phyloP scores from a whole-genome alignment of 2,888 invertebrate genomes.

The Stenodema calcarata region DNA sequence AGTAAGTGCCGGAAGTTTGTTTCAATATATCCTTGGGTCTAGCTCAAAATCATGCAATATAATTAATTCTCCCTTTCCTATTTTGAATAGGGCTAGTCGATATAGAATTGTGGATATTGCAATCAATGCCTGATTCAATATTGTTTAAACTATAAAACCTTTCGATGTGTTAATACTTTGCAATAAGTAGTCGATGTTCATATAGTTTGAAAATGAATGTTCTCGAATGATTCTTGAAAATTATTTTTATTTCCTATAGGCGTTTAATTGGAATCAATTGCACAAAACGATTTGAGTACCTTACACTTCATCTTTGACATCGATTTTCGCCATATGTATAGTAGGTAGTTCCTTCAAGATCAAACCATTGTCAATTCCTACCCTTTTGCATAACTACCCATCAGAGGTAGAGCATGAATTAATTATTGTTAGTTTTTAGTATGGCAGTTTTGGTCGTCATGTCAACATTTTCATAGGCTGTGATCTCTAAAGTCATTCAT shows the following conservation, averaged over 20 bases:
- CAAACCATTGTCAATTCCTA: not conserved
- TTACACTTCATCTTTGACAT: not conserved
- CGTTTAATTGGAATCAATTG: not conserved
- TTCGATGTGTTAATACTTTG: no score
- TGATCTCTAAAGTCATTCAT: constrained; percentile 34
- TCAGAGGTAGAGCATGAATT: not conserved
- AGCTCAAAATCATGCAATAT: no score
- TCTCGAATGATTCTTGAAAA: no score
- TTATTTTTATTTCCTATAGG: not conserved
- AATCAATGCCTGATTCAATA: no score
- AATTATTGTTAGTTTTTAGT: not conserved
- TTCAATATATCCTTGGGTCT: no score
- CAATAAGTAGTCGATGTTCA: no score
- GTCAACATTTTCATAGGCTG: constrained; percentile 31
- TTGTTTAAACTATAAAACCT: no score
- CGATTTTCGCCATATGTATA: not conserved
- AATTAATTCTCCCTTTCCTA: no score
- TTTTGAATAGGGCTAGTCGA: no score
- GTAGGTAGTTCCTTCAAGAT: not conserved
- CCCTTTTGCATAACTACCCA: not conserved
- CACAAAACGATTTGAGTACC: not conserved
- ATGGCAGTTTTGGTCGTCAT: not conserved
- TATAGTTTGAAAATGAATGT: no score
- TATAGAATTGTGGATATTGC: no score
- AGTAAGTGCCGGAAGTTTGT: no score